phyloP scores from a whole-genome alignment of 2,888 invertebrate genomes.

The Blastobasis lacticolella region DNA sequence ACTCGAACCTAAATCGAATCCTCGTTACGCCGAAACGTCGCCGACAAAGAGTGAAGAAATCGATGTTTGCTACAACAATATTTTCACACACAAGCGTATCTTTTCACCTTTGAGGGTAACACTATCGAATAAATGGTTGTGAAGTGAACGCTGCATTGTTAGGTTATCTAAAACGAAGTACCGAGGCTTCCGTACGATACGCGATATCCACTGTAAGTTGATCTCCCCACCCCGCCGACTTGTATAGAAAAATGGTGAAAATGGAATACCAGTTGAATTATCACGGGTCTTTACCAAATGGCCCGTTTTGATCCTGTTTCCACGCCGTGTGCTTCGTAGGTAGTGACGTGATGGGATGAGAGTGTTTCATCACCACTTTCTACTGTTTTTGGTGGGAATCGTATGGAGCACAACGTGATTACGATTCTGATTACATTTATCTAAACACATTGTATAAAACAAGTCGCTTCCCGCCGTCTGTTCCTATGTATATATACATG shows the following conservation, averaged over 20 bases:
- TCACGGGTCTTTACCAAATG: constrained; percentile 26
- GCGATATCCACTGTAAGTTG: constrained; percentile 41
- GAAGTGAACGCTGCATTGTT: constrained; percentile 53
- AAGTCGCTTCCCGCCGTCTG: too few species aligned
- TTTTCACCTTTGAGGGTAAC: constrained; percentile 19
- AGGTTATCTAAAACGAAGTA: constrained; percentile 51
- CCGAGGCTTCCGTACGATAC: constrained; percentile 26
- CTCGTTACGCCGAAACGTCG: background rate
- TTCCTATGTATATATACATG: too few species aligned
- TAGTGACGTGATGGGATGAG: constrained; percentile 1
- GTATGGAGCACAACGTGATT: too few species aligned
- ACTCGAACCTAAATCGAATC: too few species aligned
- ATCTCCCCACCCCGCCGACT: constrained; percentile 21
- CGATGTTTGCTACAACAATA: background rate
- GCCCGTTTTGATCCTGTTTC: constrained; percentile 15
- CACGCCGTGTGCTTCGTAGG: constrained; percentile 1
- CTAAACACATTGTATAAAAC: too few species aligned
- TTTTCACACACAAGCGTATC: constrained; percentile 5
- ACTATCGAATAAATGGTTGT: constrained; percentile 53
- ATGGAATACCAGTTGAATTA: constrained; percentile 26
- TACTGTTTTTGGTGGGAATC: too few species aligned
- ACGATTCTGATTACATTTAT: too few species aligned
- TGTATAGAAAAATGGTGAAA: constrained; percentile 8
- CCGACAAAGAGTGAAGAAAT: background rate
- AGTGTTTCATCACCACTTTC: background rate